A percentile compares a stretch with the other conserved stretches of the same genome.
phyloP scores from a whole-genome alignment of 2,888 invertebrate species.

The Galeopsomyia nigrocyanea region DNA sequence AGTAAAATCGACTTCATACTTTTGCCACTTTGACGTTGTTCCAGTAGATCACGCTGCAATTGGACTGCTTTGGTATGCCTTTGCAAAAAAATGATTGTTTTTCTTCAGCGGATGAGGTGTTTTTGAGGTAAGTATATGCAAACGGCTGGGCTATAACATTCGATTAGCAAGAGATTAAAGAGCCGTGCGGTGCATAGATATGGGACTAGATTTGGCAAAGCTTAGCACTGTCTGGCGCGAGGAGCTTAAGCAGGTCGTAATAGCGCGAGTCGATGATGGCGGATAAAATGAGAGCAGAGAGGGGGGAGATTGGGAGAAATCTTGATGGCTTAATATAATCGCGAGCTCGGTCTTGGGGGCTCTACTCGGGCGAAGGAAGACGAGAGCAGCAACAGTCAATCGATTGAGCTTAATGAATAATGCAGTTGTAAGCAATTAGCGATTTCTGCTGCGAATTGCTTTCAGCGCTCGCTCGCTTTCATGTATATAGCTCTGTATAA shows the following conservation, averaged over 20 bases:
- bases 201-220: no score
- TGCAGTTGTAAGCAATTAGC: slow-evolving; percentile 42
- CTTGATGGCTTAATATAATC: slow-evolving; percentile 29
- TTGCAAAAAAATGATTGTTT: not conserved
- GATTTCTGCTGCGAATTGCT: slow-evolving; percentile 32
- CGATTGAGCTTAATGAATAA: slow-evolving; percentile 45
- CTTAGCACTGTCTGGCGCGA: no score
- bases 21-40: slow-evolving; percentile 14
- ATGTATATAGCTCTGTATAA: no score
- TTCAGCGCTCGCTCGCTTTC: slow-evolving; percentile 15
- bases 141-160: no score
- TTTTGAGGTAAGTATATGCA: no score
- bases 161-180: no score
- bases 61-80: not conserved
- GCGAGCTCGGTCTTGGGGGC: slow-evolving; percentile 9
- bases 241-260: no score
- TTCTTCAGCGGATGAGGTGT: not conserved
- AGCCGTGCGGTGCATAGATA: no score
- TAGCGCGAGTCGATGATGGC: no score
- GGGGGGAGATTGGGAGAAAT: slow-evolving; percentile 19
- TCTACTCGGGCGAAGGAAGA: no score
- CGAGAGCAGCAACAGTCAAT: slow-evolving; percentile 29
- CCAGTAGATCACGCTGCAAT: no score
- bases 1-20: slow-evolving; percentile 37
- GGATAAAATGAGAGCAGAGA: no score